Evolutionary conservation across 2,113 vertebrate species (phyloP).

Genomic region (Nycticorax nycticorax): DNA sequence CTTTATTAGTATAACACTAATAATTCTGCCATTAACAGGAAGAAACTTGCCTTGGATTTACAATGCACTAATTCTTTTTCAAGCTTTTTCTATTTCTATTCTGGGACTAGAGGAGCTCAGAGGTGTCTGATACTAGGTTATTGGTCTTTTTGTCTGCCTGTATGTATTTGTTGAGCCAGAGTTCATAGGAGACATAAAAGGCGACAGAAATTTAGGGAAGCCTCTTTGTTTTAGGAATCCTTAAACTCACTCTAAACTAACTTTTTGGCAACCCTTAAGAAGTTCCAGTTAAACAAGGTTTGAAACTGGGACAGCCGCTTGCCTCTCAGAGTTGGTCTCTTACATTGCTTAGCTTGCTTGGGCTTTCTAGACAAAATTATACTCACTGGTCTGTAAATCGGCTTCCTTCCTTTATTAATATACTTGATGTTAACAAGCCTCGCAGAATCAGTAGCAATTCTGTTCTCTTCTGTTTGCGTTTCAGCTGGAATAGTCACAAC

Average conservation of each 20-base stretch:
- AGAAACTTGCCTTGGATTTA: constrained; percentile 23
- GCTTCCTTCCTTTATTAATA: not conserved
- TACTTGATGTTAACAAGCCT: not conserved
- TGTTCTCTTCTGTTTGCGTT: not conserved
- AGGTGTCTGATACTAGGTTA: not conserved
- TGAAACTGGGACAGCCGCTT: not conserved
- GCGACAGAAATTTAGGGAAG: not conserved
- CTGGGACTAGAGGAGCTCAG: not conserved
- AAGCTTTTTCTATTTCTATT: not conserved
- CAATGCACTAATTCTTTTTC: not conserved
- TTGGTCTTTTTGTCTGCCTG: not conserved
- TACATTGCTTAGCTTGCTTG: not conserved
- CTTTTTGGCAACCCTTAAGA: not conserved
- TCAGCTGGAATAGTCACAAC: not conserved
- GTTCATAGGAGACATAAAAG: constrained; percentile 2
- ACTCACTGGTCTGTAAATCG: not conserved
- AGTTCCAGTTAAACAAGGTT: not conserved
- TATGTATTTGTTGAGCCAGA: not conserved
- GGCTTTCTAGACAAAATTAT: not conserved
- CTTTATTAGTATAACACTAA: not conserved
- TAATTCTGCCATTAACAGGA: constrained; percentile 28
- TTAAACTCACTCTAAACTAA: not conserved
- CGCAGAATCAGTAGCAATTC: not conserved
- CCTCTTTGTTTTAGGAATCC: not conserved
- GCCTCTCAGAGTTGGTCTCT: not conserved